Base-by-base conservation (phyloP, 2,113 vertebrate species). In the Limanda limanda region DNA sequence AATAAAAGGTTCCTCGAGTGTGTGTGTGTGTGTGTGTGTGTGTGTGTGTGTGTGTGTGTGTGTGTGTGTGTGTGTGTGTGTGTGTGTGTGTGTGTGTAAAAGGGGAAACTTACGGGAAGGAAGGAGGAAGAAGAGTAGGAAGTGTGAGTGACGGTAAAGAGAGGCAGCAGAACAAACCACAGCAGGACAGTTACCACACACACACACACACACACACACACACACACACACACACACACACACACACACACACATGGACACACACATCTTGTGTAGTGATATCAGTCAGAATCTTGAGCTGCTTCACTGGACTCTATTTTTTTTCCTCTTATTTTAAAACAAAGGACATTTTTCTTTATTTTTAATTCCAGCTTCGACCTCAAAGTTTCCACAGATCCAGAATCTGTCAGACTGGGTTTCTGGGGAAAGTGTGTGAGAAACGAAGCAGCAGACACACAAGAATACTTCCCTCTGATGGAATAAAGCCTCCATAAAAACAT, bases 31-130 rank as follows among this genome's bases (percentile, higher is more conserved):
- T 47, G 72, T 58, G 55, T 76, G 73, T 58, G 73, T 51, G 72
- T 13, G 62, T 48, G 64, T 27, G 40, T 21, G 40, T 59, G 55
- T 75, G 63, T 51, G 55, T 52, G 17, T 68, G 56, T 47, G 72
- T 58, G 65, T 14, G 12, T 15, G 51, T 25, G 11, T 25, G 40
- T 17, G 24, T 59, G 63, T 75, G 63, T 51, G 63, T 52, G 15
- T 68, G 63, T 45, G 71, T 57, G 63, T 76, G 72, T 58, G 73
- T 37, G 72, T 8, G 62, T 58, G 64, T 65, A 75, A 82, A 84
- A 82, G 79, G 51, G 82, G 79, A 78, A 87, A 85, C 79, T 89
- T 85, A 78, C 74, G 74, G 79, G 84, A 85, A 89, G 82, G 84
- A 88, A 85, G 79, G 71, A 81, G 76, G 75, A 84, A 83, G 45